Evolutionary conservation across 2,113 vertebrate genomes (phyloP), one percentile per base, ranked within the genome.

Genomic region (Gallinago jamesoni): DNA sequence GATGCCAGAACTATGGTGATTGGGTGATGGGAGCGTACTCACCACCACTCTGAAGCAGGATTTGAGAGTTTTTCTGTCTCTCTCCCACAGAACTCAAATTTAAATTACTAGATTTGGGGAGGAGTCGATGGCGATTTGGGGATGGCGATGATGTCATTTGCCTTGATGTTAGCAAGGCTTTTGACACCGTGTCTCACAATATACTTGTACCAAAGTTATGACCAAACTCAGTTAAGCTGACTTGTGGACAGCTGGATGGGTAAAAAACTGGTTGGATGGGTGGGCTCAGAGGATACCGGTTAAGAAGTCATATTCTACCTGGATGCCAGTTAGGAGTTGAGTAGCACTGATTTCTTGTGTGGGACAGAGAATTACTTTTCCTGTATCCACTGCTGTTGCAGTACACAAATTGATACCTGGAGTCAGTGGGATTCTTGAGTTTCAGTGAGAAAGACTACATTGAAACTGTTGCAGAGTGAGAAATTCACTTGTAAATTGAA

Each of bases 271-370:
- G 1, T 63, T 83, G 28, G 16, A 59, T 55, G 23, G 9, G 24
- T 0, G 0, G 18, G 17, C 57, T 73, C 9, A 52, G 72, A 80
- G 35, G 30, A 30, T 8, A 66, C 23, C 10, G 25, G 13, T 66
- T 84, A 69, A 23, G 72, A 81, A 82, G 55, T 53, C 2, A 1
- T 52, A 52, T 3, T 14, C 7, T 33, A 35, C 28, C 48, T 60
- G 21, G 10, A 60, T 89, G 25, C 35, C 59, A 56, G 13, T 56
- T 68, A 73, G 0, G 0, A 90, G 3, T 33, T 60, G 48, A 60
- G 11, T 31, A 66, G 52, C 17, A 12, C 13, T 39, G 6, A 57
- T 68, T 68, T 56, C 28, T 90, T 85, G 21, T 77, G 45, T 28
- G 62, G 59, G 66, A 53, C 21, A 88, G 47, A 48, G 27, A 63